Conservation (phyloP, 2,113 vertebrate genomes). For the Cololabis saira region DNA sequence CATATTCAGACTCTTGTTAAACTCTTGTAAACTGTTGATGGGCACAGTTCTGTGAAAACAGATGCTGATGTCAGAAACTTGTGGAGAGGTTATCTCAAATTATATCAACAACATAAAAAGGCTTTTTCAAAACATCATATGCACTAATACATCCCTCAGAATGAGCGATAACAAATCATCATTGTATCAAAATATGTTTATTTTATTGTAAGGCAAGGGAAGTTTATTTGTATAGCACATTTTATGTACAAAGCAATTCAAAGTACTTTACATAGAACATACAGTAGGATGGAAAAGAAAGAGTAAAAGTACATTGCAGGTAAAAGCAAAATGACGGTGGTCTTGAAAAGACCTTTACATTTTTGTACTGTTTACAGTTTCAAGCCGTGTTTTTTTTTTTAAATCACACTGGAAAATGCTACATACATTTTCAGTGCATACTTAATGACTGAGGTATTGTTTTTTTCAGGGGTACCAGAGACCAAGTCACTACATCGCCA, state of each 20-base stretch:
- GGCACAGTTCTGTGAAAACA: background rate
- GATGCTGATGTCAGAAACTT: slow-evolving; percentile 7
- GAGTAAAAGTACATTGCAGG: background rate
- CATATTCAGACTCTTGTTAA: slow-evolving; percentile 1
- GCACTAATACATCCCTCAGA: too few species aligned
- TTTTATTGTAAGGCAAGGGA: background rate
- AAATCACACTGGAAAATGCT: background rate
- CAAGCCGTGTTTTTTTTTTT: background rate
- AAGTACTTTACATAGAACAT: too few species aligned
- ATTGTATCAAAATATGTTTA: too few species aligned
- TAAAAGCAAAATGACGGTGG: background rate
- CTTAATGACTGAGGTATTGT: slow-evolving; percentile 21
- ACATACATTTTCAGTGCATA: slow-evolving; percentile 1
- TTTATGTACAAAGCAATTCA: too few species aligned
- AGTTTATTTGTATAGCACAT: slow-evolving; percentile 4
- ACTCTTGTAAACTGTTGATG: background rate
- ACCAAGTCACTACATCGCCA: slow-evolving; percentile 98
- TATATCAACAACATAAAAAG: too few species aligned
- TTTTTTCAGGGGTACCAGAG: slow-evolving; percentile 95
- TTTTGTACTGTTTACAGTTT: background rate
- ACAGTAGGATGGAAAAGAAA: background rate
- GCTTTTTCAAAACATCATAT: too few species aligned
- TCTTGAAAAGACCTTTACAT: background rate
- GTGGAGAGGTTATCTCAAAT: too few species aligned
- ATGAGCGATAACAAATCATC: too few species aligned